phyloP scores from a whole-genome alignment of 2,113 vertebrate species.

The Phalacrocorax carbo region DNA sequence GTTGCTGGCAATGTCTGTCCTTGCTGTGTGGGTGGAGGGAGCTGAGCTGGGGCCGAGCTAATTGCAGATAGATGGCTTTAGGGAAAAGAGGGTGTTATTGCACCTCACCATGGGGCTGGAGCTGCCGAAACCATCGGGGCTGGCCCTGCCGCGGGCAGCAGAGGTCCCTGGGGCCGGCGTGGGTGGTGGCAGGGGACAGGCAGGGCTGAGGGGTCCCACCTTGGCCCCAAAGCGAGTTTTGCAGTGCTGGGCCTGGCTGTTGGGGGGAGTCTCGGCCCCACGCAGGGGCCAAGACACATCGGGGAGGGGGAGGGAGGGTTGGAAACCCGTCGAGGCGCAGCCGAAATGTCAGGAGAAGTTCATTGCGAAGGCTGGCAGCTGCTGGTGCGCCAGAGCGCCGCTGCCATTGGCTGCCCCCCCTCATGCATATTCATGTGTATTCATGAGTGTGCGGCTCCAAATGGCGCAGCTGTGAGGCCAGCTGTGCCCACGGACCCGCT shows the following conservation, averaged over 20 bases:
- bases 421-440: constrained; percentile 59
- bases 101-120: not conserved
- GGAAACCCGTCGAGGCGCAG: constrained; percentile 55
- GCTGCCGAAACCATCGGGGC: not conserved
- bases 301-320: not conserved
- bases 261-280: rapidly evolving
- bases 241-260: too few species aligned
- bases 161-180: not conserved
- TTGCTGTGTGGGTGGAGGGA: constrained; percentile 14
- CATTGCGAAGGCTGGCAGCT: constrained; percentile 74
- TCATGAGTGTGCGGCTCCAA: constrained; percentile 70
- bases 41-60: not conserved
- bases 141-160: not conserved
- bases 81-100: not conserved
- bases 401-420: constrained; percentile 70
- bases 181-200: not conserved
- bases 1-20: constrained; percentile 33
- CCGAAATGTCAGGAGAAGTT: constrained; percentile 76
- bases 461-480: constrained; percentile 78
- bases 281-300: rapidly evolving
- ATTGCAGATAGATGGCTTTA: not conserved
- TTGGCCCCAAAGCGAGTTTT: rapidly evolving
- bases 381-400: constrained; percentile 47
- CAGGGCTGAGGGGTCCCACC: not conserved
- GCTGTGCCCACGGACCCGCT: constrained; percentile 68